A percentile compares a stretch with the other conserved stretches of the same genome.
These are phyloP conservation scores for Macrotrachela quadricornifera DNA, from an alignment of 1,140 invertebrate genomes.

Conservation along the genomic window DNA sequence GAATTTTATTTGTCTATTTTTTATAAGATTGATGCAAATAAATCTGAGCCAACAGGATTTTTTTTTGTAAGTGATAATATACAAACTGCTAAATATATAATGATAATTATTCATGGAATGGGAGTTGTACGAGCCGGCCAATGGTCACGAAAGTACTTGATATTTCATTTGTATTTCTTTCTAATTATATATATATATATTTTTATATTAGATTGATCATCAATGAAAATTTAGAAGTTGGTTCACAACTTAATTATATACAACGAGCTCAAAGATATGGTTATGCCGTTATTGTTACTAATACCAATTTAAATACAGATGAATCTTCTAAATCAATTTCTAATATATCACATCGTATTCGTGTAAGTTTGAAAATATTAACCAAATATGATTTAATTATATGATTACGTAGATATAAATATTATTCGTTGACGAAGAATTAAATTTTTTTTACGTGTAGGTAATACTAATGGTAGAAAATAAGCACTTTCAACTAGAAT, in stretches of 20 bases:
- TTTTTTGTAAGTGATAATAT: conserved; percentile 28
- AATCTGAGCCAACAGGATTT: no score
- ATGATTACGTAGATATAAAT: no score
- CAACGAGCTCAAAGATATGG: conserved; percentile 39
- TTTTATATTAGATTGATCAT: conserved; percentile 46
- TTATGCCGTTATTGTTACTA: conserved; percentile 48
- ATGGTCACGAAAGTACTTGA: conserved; percentile 48
- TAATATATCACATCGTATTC: no score
- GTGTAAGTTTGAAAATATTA: no score
- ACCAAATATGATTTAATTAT: no score
- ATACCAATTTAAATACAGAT: conserved; percentile 46
- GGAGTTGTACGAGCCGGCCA: conserved; percentile 56
- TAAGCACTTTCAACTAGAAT: no score
- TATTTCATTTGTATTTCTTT: neutral
- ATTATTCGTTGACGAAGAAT: no score
- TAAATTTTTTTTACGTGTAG: no score
- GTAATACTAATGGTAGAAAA: no score
- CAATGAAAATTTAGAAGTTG: conserved; percentile 47
- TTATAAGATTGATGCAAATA: no score
- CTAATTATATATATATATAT: neutral
- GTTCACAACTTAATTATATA: conserved; percentile 53
- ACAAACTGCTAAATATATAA: conserved; percentile 36
- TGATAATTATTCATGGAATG: conserved; percentile 52
- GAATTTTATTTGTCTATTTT: no score
- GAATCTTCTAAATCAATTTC: conserved; percentile 1